These are phyloP conservation scores for Eumaeus atala DNA, from an alignment of 1,140 invertebrate genomes.

Conservation along the genomic window DNA sequence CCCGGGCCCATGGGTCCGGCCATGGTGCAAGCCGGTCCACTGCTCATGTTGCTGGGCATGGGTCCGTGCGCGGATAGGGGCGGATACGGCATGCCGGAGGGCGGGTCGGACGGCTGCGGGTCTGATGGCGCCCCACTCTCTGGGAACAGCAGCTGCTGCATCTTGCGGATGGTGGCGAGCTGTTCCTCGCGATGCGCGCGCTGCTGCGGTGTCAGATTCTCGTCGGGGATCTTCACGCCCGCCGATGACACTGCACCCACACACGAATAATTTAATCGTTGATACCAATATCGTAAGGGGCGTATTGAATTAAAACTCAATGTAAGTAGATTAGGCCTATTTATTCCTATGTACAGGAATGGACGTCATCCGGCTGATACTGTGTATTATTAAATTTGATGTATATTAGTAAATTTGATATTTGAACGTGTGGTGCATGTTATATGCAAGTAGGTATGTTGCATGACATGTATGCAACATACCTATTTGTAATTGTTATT, in stretches of 20 bases:
- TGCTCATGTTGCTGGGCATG: constrained; percentile 61
- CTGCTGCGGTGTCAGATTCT: constrained; percentile 97
- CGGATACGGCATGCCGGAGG: constrained; percentile 67
- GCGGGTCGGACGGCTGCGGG: constrained; percentile 47
- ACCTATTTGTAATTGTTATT: no score
- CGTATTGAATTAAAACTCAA: no score
- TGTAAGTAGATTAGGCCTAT: no score
- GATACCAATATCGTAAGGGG: constrained; percentile 16
- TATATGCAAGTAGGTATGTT: no score
- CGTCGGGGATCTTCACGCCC: constrained; percentile 94
- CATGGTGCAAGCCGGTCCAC: constrained; percentile 66
- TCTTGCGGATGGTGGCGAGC: constrained; percentile 91
- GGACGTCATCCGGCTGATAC: no score
- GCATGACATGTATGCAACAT: no score
- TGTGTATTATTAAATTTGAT: no score
- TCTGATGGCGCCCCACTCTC: constrained; percentile 75
- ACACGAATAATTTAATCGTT: constrained; percentile 30
- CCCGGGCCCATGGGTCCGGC: constrained; percentile 65
- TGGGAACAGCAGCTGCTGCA: constrained; percentile 93
- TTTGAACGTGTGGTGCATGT: no score
- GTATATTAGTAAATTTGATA: no score
- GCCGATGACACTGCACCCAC: constrained; percentile 43
- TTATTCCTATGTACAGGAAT: no score
- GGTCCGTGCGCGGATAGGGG: constrained; percentile 60
- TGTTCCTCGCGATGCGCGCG: constrained; percentile 94